Evolutionary conservation across 2,888 invertebrate genomes (phyloP), one percentile per base, ranked within the genome.

Genomic region (Odontomyia ornata): DNA sequence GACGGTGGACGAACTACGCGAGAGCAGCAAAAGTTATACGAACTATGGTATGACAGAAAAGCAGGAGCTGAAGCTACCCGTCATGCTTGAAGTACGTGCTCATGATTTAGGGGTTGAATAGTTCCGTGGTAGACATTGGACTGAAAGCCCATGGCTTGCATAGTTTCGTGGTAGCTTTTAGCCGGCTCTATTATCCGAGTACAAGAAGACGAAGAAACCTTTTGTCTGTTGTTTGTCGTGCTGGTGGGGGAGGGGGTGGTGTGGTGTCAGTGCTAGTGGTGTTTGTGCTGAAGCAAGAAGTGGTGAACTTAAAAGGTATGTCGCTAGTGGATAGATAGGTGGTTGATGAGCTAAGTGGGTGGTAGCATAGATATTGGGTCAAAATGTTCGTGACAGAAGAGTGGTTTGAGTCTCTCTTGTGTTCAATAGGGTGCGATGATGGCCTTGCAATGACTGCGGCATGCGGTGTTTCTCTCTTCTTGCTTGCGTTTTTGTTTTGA

Each of bases 41-140:
- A 23, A 18, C 60, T 7, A n/a, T 36, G 18, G 5, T 30, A 43
- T 65, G 65, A 43, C 62, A 7, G 30, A 64, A 46, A 23, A 69
- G 69, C 69, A 69, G 69, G 27, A 46, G 69, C 46, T 0, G 46
- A 25, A 46, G 69, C 46, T 0, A 69, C 46, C 25, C 47, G 18
- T 25, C 69, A 30, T 47, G 25, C 47, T 69, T 69, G 25, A 47
- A 65, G 65, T 65, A 47, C 47, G 13, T 46, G 46, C 69, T 69
- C 46, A 69, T 69, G 69, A 69, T 46, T 69, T 69, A 69, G 69
- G 69, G 69, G 69, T 69, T 69, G 67, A 65, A 65, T 65, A 65
- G 65, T 65, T 65, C 65, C 30, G 65, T 65, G 65, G 65, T 65
- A 65, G 65, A 65, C 65, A 36, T 30, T 9, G 21, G 43, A 7